A percentile compares a stretch with the other conserved stretches of the same genome.
phyloP scores from a whole-genome alignment of 2,888 invertebrate genomes.

The Mythimna loreyi region DNA sequence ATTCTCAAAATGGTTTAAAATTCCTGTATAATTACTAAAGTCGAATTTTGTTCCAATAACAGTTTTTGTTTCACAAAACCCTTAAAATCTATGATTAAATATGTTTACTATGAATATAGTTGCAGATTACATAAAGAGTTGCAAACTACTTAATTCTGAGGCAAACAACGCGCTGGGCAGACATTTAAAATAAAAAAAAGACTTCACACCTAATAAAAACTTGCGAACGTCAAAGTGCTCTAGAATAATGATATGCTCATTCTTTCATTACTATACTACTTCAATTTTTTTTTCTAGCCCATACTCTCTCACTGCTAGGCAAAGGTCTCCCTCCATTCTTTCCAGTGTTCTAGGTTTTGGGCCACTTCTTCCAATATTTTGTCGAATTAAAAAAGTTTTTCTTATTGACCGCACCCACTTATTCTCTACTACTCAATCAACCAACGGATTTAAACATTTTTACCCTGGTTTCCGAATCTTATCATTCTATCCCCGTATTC shows the following conservation, averaged over 20 bases:
- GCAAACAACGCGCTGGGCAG: conserved; percentile 5
- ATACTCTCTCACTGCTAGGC: too few relatives aligned
- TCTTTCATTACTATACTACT: neutral
- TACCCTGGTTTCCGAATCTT: neutral
- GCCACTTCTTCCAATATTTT: too few relatives aligned
- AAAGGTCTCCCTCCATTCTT: too few relatives aligned
- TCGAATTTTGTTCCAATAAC: neutral
- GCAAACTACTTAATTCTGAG: too few relatives aligned
- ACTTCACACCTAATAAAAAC: neutral
- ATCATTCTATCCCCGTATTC: neutral
- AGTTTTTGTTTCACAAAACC: neutral
- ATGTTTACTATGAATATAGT: neutral
- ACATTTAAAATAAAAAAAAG: neutral
- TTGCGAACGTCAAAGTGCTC: neutral
- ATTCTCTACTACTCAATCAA: neutral
- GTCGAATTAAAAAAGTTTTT: neutral
- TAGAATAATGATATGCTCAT: too few relatives aligned
- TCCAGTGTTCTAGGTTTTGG: too few relatives aligned
- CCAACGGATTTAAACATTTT: neutral
- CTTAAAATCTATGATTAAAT: conserved; percentile 12
- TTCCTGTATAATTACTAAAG: neutral
- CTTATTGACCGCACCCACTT: neutral
- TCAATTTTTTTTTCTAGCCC: too few relatives aligned
- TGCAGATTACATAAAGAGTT: neutral
- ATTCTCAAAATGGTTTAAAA: neutral